These are phyloP conservation scores for Parnassius glacialis DNA, from an alignment of 2,888 invertebrate genomes.

Conservation along the genomic window DNA sequence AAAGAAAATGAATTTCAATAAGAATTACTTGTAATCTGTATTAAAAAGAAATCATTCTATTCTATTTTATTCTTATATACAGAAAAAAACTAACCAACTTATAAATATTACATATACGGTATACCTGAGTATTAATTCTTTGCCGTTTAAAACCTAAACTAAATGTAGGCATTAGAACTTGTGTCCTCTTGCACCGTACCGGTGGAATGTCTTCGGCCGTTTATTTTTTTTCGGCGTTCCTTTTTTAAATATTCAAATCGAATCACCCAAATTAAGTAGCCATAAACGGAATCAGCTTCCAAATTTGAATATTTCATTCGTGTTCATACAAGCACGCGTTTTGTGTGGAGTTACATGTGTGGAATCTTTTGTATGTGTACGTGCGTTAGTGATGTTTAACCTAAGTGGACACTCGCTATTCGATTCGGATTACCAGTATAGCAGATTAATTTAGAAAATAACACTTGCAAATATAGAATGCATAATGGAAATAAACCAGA, in stretches of 20 bases:
- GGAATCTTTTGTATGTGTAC: conserved; percentile 44
- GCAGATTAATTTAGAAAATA: conserved; percentile 5
- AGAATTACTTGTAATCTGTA: no score
- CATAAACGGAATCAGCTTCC: conserved; percentile 81
- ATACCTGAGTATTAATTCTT: neutral
- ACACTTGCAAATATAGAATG: conserved; percentile 6
- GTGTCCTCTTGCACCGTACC: conserved; percentile 31
- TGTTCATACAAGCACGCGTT: conserved; percentile 63
- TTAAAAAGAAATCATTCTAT: no score
- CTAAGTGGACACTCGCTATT: conserved; percentile 27
- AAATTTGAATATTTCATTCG: conserved; percentile 81
- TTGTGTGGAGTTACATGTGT: conserved; percentile 57
- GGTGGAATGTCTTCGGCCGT: conserved; percentile 68
- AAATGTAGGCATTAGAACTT: conserved; percentile 26
- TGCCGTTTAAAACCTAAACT: conserved; percentile 18
- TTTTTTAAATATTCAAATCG: conserved; percentile 79
- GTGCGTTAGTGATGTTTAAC: conserved; percentile 43
- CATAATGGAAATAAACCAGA: conserved; percentile 6
- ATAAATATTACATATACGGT: neutral
- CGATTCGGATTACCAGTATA: conserved; percentile 29
- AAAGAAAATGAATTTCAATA: no score
- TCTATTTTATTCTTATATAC: no score
- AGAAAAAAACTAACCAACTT: neutral
- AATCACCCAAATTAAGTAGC: conserved; percentile 82
- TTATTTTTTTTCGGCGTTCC: conserved; percentile 46